These are phyloP conservation scores for Dryocosmus kuriphilus DNA, from an alignment of 2,888 invertebrate species.

Conservation along the genomic window DNA sequence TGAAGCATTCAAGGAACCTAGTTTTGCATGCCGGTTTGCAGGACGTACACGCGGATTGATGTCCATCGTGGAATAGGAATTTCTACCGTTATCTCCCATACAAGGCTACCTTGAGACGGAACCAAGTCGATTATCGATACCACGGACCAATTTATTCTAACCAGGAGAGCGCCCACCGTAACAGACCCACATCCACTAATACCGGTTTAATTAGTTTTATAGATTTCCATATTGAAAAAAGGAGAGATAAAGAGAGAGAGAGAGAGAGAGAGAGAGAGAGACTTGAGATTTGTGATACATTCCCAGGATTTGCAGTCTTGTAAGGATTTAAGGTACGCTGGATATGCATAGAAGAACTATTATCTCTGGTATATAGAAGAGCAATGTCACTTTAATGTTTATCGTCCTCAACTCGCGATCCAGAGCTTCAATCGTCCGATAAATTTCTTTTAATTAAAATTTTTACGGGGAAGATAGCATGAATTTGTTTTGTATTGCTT, in stretches of 20 bases:
- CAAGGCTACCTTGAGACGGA: constrained; percentile 34
- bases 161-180: not conserved
- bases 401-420: constrained; percentile 10
- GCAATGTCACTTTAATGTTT: constrained; percentile 4
- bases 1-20: constrained; percentile 58
- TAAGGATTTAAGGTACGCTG: constrained; percentile 31
- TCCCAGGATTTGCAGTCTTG: constrained; percentile 20
- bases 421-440: constrained; percentile 20
- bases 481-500: constrained; percentile 1
- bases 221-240: constrained; percentile 14
- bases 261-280: not conserved
- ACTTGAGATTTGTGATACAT: constrained; percentile 2
- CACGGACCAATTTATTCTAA: constrained; percentile 34
- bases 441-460: constrained; percentile 20
- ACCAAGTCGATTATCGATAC: constrained; percentile 37
- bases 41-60: constrained; percentile 48
- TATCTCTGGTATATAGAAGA: constrained; percentile 25
- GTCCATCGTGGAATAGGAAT: constrained; percentile 54
- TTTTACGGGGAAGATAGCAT: not conserved
- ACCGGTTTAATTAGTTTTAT: constrained; percentile 39
- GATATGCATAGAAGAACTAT: constrained; percentile 26
- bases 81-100: constrained; percentile 55
- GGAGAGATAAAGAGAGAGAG: not conserved
- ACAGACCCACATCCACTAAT: constrained; percentile 31
- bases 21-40: constrained; percentile 57